These are phyloP conservation scores for Brachycybe producta DNA, from an alignment of 2,888 invertebrate species.

Conservation along the genomic window DNA sequence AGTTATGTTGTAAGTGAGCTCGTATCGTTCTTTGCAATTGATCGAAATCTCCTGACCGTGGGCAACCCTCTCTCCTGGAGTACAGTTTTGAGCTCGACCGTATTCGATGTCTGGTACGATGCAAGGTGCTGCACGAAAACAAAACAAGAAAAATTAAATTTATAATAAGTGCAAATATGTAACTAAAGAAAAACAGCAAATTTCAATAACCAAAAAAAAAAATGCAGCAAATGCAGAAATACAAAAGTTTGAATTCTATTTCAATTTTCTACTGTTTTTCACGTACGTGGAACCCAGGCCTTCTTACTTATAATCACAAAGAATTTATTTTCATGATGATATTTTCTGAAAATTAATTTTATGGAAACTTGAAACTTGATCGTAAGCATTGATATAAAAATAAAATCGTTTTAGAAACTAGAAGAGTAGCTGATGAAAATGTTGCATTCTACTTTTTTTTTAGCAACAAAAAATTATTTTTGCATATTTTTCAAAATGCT, in stretches of 20 bases:
- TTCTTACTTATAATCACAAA: background rate
- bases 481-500: too few relatives aligned
- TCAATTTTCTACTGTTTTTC: too few relatives aligned
- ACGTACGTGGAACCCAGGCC: background rate
- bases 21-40: constrained; percentile 60
- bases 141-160: constrained; percentile 2
- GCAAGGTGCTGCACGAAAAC: constrained; percentile 59
- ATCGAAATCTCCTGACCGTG: constrained; percentile 61
- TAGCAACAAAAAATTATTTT: too few relatives aligned
- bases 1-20: constrained; percentile 50
- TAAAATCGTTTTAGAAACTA: too few relatives aligned
- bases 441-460: too few relatives aligned
- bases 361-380: too few relatives aligned
- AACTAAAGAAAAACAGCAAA: background rate
- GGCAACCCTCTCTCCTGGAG: constrained; percentile 39
- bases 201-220: background rate
- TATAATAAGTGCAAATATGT: too few relatives aligned
- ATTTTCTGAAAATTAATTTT: too few relatives aligned
- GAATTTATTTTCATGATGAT: too few relatives aligned
- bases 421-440: too few relatives aligned
- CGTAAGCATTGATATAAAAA: too few relatives aligned
- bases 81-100: constrained; percentile 31
- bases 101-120: constrained; percentile 60
- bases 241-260: too few relatives aligned
- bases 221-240: background rate